Evolutionary conservation across 2,113 vertebrate species (phyloP).

Genomic region (Orthonyx spaldingii): DNA sequence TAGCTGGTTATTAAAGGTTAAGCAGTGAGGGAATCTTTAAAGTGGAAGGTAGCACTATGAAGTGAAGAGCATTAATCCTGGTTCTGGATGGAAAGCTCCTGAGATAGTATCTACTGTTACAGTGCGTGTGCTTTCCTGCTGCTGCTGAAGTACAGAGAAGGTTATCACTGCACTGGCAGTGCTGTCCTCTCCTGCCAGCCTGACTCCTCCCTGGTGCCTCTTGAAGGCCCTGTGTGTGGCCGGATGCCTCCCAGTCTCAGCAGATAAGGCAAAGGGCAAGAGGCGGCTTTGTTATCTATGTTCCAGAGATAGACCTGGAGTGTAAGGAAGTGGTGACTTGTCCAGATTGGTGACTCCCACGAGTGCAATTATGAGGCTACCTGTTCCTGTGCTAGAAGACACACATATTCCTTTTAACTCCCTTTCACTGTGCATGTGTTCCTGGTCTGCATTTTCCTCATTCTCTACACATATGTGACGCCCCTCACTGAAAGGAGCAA

Average conservation of each 20-base stretch:
- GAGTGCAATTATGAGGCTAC: neutral
- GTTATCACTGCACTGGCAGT: neutral
- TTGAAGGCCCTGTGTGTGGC: neutral
- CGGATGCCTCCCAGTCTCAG: neutral
- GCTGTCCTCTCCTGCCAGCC: neutral
- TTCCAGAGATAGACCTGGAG: neutral
- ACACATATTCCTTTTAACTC: neutral
- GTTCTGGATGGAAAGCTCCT: neutral
- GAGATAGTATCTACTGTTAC: neutral
- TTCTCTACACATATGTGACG: fast-evolving
- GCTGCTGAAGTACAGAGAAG: neutral
- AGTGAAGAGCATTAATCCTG: neutral
- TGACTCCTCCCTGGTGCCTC: neutral
- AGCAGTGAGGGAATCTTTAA: neutral
- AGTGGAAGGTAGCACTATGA: neutral
- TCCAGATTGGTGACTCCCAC: neutral
- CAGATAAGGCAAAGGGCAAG: slow-evolving; percentile 3
- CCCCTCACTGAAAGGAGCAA: neutral
- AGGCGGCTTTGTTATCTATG: neutral
- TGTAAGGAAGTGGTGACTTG: neutral
- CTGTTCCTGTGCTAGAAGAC: neutral
- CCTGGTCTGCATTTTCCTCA: neutral
- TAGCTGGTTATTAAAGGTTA: neutral
- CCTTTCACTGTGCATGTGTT: neutral
- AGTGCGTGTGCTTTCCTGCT: neutral